Conservation (phyloP, 2,113 vertebrate genomes). For the Tautogolabrus adspersus region DNA sequence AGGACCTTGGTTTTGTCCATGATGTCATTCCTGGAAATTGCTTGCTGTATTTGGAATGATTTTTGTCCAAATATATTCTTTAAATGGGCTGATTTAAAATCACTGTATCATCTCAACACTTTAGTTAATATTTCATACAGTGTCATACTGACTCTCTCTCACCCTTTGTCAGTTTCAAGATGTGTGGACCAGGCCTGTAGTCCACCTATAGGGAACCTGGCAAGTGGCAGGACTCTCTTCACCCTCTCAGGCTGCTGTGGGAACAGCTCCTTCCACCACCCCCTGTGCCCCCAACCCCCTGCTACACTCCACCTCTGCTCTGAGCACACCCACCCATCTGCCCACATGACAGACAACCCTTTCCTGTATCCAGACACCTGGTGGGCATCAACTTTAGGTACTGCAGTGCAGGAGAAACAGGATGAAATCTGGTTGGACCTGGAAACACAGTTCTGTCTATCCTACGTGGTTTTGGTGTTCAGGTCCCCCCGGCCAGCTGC, state of each 20-base stretch:
- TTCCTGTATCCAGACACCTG: constrained; percentile 87
- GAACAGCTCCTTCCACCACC: constrained; percentile 78
- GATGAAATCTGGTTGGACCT: constrained; percentile 90
- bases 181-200: constrained; percentile 88
- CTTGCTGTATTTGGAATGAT: no score
- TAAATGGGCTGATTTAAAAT: not conserved
- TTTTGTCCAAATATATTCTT: no score
- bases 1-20: not conserved
- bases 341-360: constrained; percentile 88
- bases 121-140: not conserved
- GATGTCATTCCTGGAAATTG: not conserved
- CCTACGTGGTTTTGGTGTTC: constrained; percentile 89
- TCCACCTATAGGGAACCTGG: constrained; percentile 90
- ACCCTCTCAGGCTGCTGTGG: constrained; percentile 84
- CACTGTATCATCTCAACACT: not conserved
- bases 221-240: constrained; percentile 84
- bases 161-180: constrained; percentile 79
- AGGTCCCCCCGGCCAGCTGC: constrained; percentile 89
- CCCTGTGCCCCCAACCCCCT: constrained; percentile 68
- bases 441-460: constrained; percentile 87
- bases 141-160: constrained; percentile 16
- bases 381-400: constrained; percentile 86
- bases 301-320: constrained; percentile 66
- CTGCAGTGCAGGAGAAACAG: constrained; percentile 20
- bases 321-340: constrained; percentile 82